Conservation (phyloP, 2,888 invertebrate species). For the Cantharis nigra region DNA sequence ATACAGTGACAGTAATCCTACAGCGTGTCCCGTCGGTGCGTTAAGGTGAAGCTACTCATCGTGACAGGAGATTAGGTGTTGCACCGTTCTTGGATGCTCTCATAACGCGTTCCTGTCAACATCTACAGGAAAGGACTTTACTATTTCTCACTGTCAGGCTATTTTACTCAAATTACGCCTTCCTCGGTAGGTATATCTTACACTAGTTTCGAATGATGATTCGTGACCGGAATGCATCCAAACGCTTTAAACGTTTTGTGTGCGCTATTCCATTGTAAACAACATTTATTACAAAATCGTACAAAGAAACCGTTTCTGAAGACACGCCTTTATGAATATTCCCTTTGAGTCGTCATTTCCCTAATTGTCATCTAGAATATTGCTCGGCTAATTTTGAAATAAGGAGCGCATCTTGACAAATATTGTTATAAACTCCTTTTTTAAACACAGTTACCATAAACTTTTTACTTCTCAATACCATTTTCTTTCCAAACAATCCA, state of each 20-base stretch:
- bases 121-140: constrained; percentile 48
- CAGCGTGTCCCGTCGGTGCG: constrained; percentile 21
- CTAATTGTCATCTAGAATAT: constrained; percentile 21
- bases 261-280: constrained; percentile 33
- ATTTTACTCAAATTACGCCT: constrained; percentile 52
- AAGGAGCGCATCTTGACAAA: constrained; percentile 22
- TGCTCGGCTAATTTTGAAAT: constrained; percentile 25
- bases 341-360: constrained; percentile 21
- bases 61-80: constrained; percentile 30
- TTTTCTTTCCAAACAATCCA: neutral
- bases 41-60: constrained; percentile 24
- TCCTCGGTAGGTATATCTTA: constrained; percentile 46
- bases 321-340: constrained; percentile 24
- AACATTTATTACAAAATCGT: constrained; percentile 40
- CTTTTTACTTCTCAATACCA: constrained; percentile 6
- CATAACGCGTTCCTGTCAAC: constrained; percentile 47
- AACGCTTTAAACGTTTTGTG: constrained; percentile 32
- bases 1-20: constrained; percentile 26
- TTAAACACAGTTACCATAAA: constrained; percentile 7
- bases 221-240: constrained; percentile 49
- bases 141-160: constrained; percentile 53
- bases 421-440: constrained; percentile 19
- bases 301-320: constrained; percentile 37
- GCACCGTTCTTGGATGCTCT: constrained; percentile 28
- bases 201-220: constrained; percentile 47